Evolutionary conservation across 2,113 vertebrate species (phyloP).

Genomic region (Hydrolagus affinis): DNA sequence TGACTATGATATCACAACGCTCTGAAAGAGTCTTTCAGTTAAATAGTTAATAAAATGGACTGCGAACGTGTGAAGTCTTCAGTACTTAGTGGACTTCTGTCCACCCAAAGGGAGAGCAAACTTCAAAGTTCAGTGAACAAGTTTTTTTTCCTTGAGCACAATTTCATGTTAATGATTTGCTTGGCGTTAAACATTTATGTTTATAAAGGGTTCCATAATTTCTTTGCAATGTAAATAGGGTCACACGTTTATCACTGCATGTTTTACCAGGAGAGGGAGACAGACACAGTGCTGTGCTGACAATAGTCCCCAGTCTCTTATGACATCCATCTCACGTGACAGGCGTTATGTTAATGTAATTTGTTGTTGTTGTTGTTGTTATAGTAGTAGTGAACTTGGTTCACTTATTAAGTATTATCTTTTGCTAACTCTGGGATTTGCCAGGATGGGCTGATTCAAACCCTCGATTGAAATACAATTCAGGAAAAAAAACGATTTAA

Average conservation of each 20-base stretch:
- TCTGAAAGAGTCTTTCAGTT: not conserved
- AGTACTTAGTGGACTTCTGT: not conserved
- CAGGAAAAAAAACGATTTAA: too few relatives aligned
- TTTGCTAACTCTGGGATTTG: too few relatives aligned
- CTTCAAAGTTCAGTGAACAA: not conserved
- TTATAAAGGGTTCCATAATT: too few relatives aligned
- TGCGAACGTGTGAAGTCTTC: not conserved
- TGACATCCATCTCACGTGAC: too few relatives aligned
- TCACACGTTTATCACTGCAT: constrained; percentile 8
- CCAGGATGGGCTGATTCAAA: too few relatives aligned
- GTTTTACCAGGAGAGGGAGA: not conserved
- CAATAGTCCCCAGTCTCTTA: too few relatives aligned
- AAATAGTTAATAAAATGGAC: not conserved
- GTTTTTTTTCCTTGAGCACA: not conserved
- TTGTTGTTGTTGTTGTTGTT: too few relatives aligned
- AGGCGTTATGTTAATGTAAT: not conserved
- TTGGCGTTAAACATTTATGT: not conserved
- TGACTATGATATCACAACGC: too few relatives aligned
- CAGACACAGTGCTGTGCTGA: not conserved
- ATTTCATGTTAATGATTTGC: constrained; percentile 23
- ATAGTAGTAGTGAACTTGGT: not conserved
- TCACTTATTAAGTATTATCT: not conserved
- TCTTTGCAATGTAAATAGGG: not conserved
- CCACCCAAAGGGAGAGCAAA: not conserved
- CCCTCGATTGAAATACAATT: too few relatives aligned